phyloP scores from a whole-genome alignment of 2,888 invertebrate genomes.

The Xestia rhomboidea region DNA sequence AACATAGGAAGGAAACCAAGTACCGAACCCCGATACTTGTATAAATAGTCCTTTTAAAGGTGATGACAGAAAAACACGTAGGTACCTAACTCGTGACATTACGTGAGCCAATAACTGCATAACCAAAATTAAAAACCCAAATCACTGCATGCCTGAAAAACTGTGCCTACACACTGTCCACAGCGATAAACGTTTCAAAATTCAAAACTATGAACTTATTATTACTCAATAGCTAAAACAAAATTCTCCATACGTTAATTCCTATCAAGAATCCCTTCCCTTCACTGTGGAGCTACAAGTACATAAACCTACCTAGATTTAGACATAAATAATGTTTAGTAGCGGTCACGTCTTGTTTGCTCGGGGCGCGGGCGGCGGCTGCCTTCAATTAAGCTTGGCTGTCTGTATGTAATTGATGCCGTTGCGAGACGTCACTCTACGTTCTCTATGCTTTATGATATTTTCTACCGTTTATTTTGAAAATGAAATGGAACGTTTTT shows the following conservation, averaged over 20 bases:
- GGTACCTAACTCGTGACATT: no score
- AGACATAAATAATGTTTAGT: conserved; percentile 59
- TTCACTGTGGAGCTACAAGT: background rate
- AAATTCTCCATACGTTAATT: background rate
- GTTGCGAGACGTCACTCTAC: conserved; percentile 29
- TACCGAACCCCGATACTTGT: no score
- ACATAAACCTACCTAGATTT: conserved; percentile 30
- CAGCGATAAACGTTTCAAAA: background rate
- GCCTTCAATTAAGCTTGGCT: conserved; percentile 61
- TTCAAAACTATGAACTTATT: background rate
- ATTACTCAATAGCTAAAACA: background rate
- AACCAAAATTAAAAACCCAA: no score
- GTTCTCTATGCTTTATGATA: conserved; percentile 38
- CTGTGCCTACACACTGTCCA: background rate
- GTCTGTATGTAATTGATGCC: conserved; percentile 58
- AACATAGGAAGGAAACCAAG: no score
- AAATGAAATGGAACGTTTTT: conserved; percentile 2
- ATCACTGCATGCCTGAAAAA: background rate
- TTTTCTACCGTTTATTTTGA: conserved; percentile 2
- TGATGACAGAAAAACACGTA: no score
- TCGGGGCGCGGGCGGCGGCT: conserved; percentile 14
- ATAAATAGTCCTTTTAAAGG: no score
- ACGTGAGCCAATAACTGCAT: no score
- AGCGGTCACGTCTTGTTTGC: conserved; percentile 63
- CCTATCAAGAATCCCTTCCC: background rate